Evolutionary conservation across 2,888 invertebrate species (phyloP), one percentile per base, ranked within the genome.

Genomic region (Rugalucina vietnamica): DNA sequence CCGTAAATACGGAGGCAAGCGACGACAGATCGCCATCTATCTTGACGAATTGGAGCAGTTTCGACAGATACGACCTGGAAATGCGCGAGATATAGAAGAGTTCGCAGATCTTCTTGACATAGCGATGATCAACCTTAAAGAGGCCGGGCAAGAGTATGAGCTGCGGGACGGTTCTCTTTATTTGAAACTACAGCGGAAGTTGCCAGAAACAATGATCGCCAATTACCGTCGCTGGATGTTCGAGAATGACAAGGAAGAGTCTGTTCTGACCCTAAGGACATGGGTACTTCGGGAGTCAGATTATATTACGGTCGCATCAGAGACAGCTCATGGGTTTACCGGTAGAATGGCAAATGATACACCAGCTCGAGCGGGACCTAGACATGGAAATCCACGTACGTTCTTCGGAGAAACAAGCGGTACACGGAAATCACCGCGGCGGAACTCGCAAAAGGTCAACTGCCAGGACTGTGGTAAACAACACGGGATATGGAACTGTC

Each of bases 141-240:
- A 72, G 27, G 69, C 27, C 32, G 60, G 49, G 3, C 37, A 39
- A 29, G 27, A 57, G 12, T 36, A 69, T 14, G 76, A 76, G n/a
- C 36, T 76, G 36, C 1, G 49, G 4, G 36, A 24, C 60, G 71
- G 76, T 4, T 43, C 36, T 39, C n/a, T 81, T 50, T 76, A 81
- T 49, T 4, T 21, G 1, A 43, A 71, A 39, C 43, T 76, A 32
- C 36, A 49, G 36, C 76, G 69, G 27, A 82, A 79, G 24, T 29
- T 82, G 32, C 74, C 82, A 27, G 79, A 82, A 43, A 49, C 71
- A 36, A 82, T 82, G 82, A 29, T 79, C n/a, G n/a, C 82, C 0
- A 29, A 37, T 27, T 82, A 82, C 49, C 50, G 78, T 36, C 18
- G 75, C 32, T 79, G 79, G 79, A 34, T 82, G 27, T 79, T 24